Base-by-base conservation (phyloP, 1,140 invertebrate species). In the Conus ventricosus region DNA sequence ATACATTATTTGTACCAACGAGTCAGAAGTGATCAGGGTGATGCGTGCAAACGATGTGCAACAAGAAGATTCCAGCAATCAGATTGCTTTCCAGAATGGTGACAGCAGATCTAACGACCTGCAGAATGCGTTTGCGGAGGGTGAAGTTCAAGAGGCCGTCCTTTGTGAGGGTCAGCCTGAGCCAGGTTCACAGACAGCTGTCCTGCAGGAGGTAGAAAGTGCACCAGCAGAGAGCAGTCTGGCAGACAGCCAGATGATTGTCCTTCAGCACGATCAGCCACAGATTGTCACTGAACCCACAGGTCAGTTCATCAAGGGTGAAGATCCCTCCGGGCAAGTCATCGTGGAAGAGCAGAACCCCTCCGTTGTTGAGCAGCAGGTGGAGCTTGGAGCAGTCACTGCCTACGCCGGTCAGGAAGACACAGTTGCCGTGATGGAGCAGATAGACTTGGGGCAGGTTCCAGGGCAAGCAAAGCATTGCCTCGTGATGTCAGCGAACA, bases 1-100 rank as follows among this genome's bases (percentile, higher is more conserved):
- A 15, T 88, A 82, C 51, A 88, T 82, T 5, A 88, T 88, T n/a
- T 82, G 81, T n/a, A 85, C 83, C 23, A 54, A 80, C n/a, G 67
- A 89, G 10, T 60, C 78, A 17, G 84, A 85, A 23, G 57, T 54
- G 63, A 81, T 76, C 82, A 86, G 39, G 17, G 84, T 88, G n/a
- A 63, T 88, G 57, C 63, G 63, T 55, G 27, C 53, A 7, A 71
- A 57, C n/a, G 57, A 55, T n/a, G 17, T 63, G 67, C 1, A 25
- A 11, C 55, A 20, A 63, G 57, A 25, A 63, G n/a, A 84, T 11
- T 84, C 54, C 23, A 27, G 51, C 55, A 63, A 23, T 63, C 23
- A 10, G 17, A 13, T 54, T 27, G n/a, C 27, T 8, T 63, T 63
- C 82, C 82, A 63, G n/a, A 67, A 67, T 27, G 57, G 82, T 63